phyloP scores from a whole-genome alignment of 2,888 invertebrate genomes.

The Diadromus collaris region DNA sequence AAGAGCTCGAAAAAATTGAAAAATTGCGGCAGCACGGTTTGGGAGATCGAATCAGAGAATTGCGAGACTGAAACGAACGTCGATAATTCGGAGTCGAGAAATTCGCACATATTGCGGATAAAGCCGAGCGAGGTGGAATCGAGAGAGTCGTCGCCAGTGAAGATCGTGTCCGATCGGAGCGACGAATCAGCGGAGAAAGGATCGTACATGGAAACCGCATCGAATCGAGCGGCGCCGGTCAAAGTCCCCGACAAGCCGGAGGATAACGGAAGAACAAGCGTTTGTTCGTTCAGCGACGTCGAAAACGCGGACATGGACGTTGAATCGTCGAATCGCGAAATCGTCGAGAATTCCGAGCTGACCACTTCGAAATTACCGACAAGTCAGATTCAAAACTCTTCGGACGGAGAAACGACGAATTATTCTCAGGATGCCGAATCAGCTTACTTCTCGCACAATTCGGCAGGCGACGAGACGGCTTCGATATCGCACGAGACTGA shows the following conservation, averaged over 20 bases:
- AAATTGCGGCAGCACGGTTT: conserved; percentile 21
- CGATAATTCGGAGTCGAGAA: background rate
- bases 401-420: background rate
- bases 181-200: conserved; percentile 17
- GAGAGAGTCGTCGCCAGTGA: background rate
- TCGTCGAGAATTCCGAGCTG: background rate
- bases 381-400: background rate
- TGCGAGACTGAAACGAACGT: background rate
- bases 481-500: background rate
- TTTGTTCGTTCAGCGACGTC: conserved; percentile 4
- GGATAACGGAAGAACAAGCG: background rate
- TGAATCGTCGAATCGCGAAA: background rate
- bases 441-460: conserved; percentile 4
- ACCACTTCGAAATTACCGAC: background rate
- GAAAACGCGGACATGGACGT: background rate
- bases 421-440: background rate
- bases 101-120: conserved; percentile 42
- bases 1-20: conserved; percentile 20
- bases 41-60: conserved; percentile 53
- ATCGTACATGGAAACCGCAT: conserved; percentile 14
- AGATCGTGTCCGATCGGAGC: background rate
- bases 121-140: conserved; percentile 10
- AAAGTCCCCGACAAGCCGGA: conserved; percentile 20
- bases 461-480: background rate
- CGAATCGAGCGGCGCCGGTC: background rate